Base-by-base conservation (phyloP, 37 sponge, comb jelly and placozoan species). In the Cliona cf. orientalis region DNA sequence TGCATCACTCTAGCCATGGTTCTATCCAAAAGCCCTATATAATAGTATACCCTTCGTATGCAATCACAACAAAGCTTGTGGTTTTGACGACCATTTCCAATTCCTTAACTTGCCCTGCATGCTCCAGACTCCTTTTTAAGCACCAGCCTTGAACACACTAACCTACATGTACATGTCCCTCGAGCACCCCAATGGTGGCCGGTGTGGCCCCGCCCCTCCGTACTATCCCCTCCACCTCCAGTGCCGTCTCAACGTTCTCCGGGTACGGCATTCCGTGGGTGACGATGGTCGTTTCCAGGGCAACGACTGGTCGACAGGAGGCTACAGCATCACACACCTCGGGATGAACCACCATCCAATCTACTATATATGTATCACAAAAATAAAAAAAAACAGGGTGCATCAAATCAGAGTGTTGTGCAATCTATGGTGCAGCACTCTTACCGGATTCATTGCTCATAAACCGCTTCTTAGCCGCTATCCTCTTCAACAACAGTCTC, bases 191-290 rank as follows among this genome's bases (percentile, higher is more conserved):
- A 17, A 96, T 91, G 6, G 97, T 89, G 39, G 99, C 99, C 33
- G 99, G 99, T 5, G 87, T 77, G 14, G 76, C 92, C 23, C 83
- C 86, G n/a, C 89, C 34, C 4, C 31, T 31, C 11, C 91, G 39
- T 32, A 96, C 74, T 1, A 93, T 57, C 1, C 39, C 70, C 60
- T 98, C 91, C n/a, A 96, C 87, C 28, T 56, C 70, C 26, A 61
- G 69, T 45, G 96, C 96, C 21, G 87, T 89, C 73, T 82, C 26
- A 2, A 89, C 38, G 67, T 98, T 98, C 25, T 84, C 37, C 4
- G 99, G 99, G 46, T 90, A 66, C 22, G 99, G 99, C 90, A 98
- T 87, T 22, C 99, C 99, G 86, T 98, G 99, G 9, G 96, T 96
- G 5, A 98, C 80, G 46, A 98, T 88, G 67, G 99, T 93, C 44